Base-by-base conservation (phyloP, 2,113 vertebrate genomes). In the western clawed frog (Xenopus tropicalis) region DNA sequence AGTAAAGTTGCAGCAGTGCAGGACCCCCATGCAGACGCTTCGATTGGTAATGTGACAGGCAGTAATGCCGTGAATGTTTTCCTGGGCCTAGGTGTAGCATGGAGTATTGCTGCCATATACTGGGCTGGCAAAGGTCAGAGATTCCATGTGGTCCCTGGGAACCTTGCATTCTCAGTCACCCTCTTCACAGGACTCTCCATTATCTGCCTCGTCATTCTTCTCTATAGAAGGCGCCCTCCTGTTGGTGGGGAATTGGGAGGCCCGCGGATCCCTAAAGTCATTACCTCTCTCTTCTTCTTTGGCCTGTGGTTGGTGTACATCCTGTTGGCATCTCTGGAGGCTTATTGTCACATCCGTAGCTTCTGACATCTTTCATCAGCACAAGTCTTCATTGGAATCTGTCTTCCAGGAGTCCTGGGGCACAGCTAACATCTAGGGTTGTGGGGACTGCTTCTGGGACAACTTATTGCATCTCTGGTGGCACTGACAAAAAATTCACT, bases 51-150 rank as follows among this genome's bases (percentile, higher is more conserved):
- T 14, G 92, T 93, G 83, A 93, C 92, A 0, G 92, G 92, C 81
- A 93, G 91, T 83, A 93, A 93, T 58, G 92, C 91, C 0, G 92
- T 93, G 14, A 93, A 93, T 10, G 91, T 93, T 4, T 93, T 93
- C 87, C 85, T 93, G 78, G 92, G 92, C 72, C 91, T 93, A 51
- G 92, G 92, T 0, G 86, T 93, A 79, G 92, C 92, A 14, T 93
- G 92, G 92, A 92, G 91, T 85, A 90, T 93, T 72, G 91, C 92
- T 0, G 44, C 92, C 0, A 79, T 92, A 65, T 93, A 90, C 82
- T 93, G 92, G 92, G 73, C 82, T 0, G 86, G 79, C 70, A 86
- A 91, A 79, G 89, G 89, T 54, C 69, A 87, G 76, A 4, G 23
- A 19, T 93, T 93, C 79, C 80, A 64, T 61, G 92, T 93, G 71